phyloP scores from a whole-genome alignment of 2,113 vertebrate species.

The Empidonax traillii region DNA sequence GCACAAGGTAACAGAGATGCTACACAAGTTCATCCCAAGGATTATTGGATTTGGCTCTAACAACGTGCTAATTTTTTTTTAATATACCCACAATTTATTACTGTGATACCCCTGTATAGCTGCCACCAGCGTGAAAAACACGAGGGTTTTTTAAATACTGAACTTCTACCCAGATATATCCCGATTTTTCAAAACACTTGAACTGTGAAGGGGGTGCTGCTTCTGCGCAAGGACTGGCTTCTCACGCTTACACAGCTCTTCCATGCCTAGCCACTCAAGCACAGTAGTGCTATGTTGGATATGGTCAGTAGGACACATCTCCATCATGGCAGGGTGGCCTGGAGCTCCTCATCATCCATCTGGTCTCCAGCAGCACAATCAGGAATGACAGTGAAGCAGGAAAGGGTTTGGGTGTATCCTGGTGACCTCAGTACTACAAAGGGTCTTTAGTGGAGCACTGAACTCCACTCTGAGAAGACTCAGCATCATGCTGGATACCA shows the following conservation, averaged over 20 bases:
- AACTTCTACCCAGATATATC: background rate
- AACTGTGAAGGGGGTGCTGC: background rate
- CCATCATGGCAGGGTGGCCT: background rate
- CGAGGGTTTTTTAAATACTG: background rate
- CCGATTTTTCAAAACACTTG: background rate
- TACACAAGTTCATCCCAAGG: background rate
- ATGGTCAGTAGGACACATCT: background rate
- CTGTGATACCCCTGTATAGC: background rate
- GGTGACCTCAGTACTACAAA: background rate
- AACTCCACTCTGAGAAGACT: background rate
- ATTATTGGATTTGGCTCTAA: background rate
- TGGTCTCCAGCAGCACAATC: background rate
- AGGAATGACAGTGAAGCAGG: background rate
- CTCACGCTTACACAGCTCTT: background rate
- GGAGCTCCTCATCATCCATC: background rate
- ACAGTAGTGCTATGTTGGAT: accelerated
- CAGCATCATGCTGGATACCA: background rate
- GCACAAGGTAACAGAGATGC: background rate
- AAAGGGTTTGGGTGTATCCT: background rate
- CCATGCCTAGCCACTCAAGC: background rate
- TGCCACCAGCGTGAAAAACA: background rate
- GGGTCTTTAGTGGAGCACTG: background rate
- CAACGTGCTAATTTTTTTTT: background rate
- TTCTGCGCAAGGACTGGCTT: background rate
- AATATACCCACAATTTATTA: background rate